Percentiles rank a stretch among this genome's conserved stretches.
These are phyloP conservation scores for Muntiacus muntjak DNA, from an alignment of 2,113 vertebrate species.

Conservation along the genomic window DNA sequence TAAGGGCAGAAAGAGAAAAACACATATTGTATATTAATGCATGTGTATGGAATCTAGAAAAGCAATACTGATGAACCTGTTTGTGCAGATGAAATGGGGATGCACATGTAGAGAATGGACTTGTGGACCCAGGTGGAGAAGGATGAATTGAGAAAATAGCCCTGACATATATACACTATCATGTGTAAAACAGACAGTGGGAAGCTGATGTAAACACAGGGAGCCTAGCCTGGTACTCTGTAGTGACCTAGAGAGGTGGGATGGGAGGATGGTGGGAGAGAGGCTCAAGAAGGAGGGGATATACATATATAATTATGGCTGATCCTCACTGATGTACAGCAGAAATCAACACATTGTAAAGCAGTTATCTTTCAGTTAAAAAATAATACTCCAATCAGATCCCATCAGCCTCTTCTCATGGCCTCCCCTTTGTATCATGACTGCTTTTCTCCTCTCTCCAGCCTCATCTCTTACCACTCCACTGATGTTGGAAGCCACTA, in stretches of 20 bases:
- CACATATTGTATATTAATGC: neutral
- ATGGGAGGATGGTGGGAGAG: neutral
- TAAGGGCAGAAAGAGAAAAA: neutral
- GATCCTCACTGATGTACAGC: neutral
- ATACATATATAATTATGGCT: neutral
- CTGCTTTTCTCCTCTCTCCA: neutral
- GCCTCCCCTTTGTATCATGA: neutral
- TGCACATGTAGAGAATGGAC: neutral
- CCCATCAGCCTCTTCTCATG: neutral
- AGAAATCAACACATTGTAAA: neutral
- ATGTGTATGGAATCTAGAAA: neutral
- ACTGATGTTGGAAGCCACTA: neutral
- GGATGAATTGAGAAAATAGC: neutral
- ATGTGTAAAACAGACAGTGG: neutral
- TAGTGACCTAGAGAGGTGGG: neutral
- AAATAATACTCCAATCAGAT: neutral
- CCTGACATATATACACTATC: neutral
- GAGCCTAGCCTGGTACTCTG: neutral
- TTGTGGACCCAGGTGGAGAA: neutral
- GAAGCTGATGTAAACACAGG: neutral
- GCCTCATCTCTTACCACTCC: neutral
- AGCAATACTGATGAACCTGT: neutral
- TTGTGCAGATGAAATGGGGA: neutral
- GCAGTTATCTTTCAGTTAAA: neutral
- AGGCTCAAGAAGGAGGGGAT: neutral